These are phyloP conservation scores for Scaptomyza reducta DNA, from an alignment of 2,888 invertebrate genomes.

Conservation along the genomic window DNA sequence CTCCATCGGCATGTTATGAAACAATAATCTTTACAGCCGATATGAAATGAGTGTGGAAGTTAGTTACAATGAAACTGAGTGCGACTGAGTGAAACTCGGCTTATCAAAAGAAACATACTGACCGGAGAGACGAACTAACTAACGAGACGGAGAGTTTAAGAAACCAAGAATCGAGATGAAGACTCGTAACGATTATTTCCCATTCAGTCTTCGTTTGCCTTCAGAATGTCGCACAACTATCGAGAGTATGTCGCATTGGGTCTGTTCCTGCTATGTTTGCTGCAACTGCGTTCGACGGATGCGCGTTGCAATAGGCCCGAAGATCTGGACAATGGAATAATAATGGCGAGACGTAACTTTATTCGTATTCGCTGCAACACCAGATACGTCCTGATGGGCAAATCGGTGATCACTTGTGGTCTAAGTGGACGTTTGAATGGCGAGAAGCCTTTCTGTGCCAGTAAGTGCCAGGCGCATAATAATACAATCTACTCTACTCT, in stretches of 20 bases:
- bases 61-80: background rate
- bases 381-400: constrained; percentile 33
- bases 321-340: constrained; percentile 27
- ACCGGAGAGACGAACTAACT: background rate
- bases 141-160: too few relatives aligned
- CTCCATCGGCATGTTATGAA: background rate
- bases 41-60: background rate
- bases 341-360: fast-evolving
- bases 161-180: background rate
- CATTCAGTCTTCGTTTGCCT: constrained; percentile 36
- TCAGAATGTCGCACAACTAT: constrained; percentile 35
- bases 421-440: constrained; percentile 32
- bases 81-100: background rate
- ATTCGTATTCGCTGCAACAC: constrained; percentile 34
- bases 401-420: constrained; percentile 3
- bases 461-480: constrained; percentile 46
- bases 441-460: constrained; percentile 59
- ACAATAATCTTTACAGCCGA: too few relatives aligned
- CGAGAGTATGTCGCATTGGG: background rate
- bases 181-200: background rate
- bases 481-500: background rate
- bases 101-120: background rate
- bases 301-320: constrained; percentile 32
- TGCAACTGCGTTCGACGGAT: background rate
- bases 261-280: background rate